phyloP scores from a whole-genome alignment of 2,113 vertebrate genomes.

The Axis porcinus region DNA sequence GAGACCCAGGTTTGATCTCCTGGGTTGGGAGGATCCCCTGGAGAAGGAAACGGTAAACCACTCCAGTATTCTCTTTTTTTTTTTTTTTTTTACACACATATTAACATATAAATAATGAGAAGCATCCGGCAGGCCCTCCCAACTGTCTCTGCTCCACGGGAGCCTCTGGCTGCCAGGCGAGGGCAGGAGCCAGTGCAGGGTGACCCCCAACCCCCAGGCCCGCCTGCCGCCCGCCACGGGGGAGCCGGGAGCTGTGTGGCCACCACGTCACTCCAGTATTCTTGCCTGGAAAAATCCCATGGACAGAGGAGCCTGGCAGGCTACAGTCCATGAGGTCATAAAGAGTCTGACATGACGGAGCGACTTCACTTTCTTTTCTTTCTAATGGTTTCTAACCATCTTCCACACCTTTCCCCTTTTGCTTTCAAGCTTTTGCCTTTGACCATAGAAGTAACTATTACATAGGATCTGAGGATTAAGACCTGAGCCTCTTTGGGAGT shows the following conservation, averaged over 20 bases:
- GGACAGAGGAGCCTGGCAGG: not conserved
- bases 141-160: constrained; percentile 72
- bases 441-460: not conserved
- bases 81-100: constrained; percentile 83
- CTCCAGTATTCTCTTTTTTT: not conserved
- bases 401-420: not conserved
- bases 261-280: constrained; percentile 75
- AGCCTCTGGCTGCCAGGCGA: not conserved
- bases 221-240: not conserved
- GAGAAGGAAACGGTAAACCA: not conserved
- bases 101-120: constrained; percentile 90
- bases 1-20: not conserved
- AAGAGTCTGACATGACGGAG: not conserved
- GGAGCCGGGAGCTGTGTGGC: constrained; percentile 61
- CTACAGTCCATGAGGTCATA: not conserved
- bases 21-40: not conserved
- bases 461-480: not conserved
- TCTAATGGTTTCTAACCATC: not conserved
- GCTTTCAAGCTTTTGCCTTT: not conserved
- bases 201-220: not conserved
- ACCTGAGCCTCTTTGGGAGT: not conserved
- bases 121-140: constrained; percentile 79
- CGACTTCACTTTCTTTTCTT: not conserved
- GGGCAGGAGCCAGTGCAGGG: not conserved
- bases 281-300: not conserved